These are phyloP conservation scores for Leptatherina wallacei DNA, from an alignment of 2,797 vertebrate genomes.

Conservation along the genomic window DNA sequence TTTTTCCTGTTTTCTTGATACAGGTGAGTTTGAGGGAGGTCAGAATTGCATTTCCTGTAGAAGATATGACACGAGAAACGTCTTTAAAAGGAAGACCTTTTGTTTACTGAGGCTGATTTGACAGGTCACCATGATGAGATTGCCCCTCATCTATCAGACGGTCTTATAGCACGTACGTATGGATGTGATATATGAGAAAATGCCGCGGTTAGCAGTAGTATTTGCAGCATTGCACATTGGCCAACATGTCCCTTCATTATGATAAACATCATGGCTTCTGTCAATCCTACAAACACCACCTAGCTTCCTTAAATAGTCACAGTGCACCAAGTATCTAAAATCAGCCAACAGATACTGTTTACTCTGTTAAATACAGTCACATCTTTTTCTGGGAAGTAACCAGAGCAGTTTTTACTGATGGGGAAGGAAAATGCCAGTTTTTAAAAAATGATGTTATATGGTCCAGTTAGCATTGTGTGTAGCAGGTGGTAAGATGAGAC, in stretches of 20 bases:
- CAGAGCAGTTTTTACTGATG: too few relatives aligned
- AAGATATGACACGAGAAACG: slow-evolving; percentile 17
- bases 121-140: neutral
- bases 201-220: neutral
- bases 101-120: slow-evolving; percentile 2
- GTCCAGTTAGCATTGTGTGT: neutral
- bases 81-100: neutral
- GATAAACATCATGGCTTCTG: neutral
- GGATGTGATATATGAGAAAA: neutral
- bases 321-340: neutral
- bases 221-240: neutral
- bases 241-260: neutral
- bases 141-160: slow-evolving; percentile 5
- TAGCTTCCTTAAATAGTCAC: slow-evolving; percentile 14
- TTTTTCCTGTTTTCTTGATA: slow-evolving; percentile 6
- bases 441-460: neutral
- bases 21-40: slow-evolving; percentile 18
- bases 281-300: slow-evolving; percentile 2
- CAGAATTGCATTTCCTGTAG: slow-evolving; percentile 19
- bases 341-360: slow-evolving; percentile 3
- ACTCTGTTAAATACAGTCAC: neutral
- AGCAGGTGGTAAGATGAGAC: neutral
- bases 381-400: neutral
- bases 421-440: too few relatives aligned
- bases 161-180: neutral